A percentile compares a stretch with the other conserved stretches of the same genome.
These are phyloP conservation scores for Microctonus aethiopoides DNA, from an alignment of 2,888 invertebrate genomes.

Conservation along the genomic window DNA sequence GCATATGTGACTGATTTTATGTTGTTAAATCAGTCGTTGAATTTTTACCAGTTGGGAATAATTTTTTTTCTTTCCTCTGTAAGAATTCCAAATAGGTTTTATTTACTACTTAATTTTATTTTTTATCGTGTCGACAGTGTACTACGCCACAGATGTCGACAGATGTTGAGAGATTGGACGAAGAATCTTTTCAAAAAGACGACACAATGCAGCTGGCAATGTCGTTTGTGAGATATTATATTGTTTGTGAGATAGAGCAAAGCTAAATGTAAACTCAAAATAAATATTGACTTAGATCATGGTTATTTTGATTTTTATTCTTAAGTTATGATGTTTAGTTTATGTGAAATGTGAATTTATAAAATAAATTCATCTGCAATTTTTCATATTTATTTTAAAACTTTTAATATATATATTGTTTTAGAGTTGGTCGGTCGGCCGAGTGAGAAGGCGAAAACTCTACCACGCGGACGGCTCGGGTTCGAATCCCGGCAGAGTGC, in stretches of 20 bases:
- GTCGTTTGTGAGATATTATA: neutral
- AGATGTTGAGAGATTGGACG: neutral
- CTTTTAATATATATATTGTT: no score
- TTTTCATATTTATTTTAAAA: no score
- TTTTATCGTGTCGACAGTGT: neutral
- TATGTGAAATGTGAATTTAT: no score
- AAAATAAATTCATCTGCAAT: no score
- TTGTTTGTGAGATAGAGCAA: neutral
- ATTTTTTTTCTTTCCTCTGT: neutral
- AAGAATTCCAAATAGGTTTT: neutral
- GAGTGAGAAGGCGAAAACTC: no score
- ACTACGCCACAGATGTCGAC: neutral
- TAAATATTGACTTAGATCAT: neutral
- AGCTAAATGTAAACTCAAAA: neutral
- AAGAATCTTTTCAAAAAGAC: neutral
- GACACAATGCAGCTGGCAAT: neutral
- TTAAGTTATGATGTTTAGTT: no score
- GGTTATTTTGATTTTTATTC: no score
- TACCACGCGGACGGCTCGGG: no score
- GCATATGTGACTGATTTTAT: neutral
- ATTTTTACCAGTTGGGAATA: neutral
- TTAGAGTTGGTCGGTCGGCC: no score
- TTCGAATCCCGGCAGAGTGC: no score
- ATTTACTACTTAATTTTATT: neutral
- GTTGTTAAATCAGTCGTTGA: constrained; percentile 17